Base-by-base conservation (phyloP, 2,888 invertebrate genomes). In the Leucania comma region DNA sequence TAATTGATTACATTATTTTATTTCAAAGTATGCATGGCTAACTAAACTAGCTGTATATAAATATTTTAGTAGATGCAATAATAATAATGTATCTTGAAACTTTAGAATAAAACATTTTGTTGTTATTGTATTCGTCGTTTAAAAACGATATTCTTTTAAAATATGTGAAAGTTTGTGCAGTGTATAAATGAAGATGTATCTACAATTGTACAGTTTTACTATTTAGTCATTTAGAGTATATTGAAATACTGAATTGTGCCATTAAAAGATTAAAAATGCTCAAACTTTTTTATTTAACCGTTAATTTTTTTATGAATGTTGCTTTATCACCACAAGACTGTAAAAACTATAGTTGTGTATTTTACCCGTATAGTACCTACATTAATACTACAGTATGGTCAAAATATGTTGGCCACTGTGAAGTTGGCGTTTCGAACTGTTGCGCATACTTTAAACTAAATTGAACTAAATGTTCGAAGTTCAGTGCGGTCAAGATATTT, bases 191-290 rank as follows among this genome's bases (percentile, higher is more conserved):
- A 58, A 73, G 3, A 38, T 17, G 24, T 42, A 42, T 1, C 46
- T n/a, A 48, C 46, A 48, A n/a, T 48, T 48, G 46, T 60, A 50
- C 1, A 62, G 32, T 62, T 24, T 22, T 50, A 50, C 12, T 8
- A 56, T 42, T 38, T 35, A 71, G 38, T 38, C 24, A 62, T 75
- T 53, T 68, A 68, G 35, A 68, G 56, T 65, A 32, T 29, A 3
- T 56, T 64, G 3, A 46, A 32, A 42, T 48, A 8, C 32, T 50
- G 2, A 38, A 75, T 24, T 54, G 76, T 74, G 70, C 63, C 75
- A 75, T 59, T 76, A 75, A 70, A 75, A 17, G 1, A 59, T 76
- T 59, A 69, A 42, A 54, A 35, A 54, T 48, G n/a, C 22, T 20
- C 1, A 5, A 1, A 38, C 1, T 35, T 9, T 62, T 68, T 76